Conservation (phyloP, 1,140 invertebrate genomes). For the Tribolium madens region DNA sequence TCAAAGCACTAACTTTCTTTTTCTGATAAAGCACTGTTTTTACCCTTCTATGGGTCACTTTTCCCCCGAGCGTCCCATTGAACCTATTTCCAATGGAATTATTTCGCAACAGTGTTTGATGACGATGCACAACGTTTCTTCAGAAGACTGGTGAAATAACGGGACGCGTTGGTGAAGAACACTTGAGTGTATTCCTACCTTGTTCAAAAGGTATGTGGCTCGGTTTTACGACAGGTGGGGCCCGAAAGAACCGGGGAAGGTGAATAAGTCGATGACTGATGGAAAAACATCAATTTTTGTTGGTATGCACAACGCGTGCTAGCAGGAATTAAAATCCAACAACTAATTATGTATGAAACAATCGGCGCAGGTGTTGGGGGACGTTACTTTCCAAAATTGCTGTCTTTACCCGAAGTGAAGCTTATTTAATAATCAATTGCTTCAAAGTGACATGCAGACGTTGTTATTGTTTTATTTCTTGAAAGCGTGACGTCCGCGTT, state of each 20-base stretch:
- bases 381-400: neutral
- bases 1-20: conserved; percentile 11
- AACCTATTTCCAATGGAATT: neutral
- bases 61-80: neutral
- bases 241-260: conserved; percentile 31
- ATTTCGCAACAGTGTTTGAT: conserved; percentile 10
- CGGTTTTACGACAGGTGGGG: conserved; percentile 40
- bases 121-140: conserved; percentile 26
- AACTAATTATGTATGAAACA: neutral
- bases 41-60: conserved; percentile 1
- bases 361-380: neutral
- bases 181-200: conserved; percentile 38
- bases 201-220: conserved; percentile 38
- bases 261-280: conserved; percentile 37
- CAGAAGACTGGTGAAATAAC: conserved; percentile 44
- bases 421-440: conserved; percentile 14
- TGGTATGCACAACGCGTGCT: no score
- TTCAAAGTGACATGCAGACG: conserved; percentile 7
- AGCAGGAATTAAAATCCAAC: neutral
- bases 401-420: neutral
- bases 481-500: conserved; percentile 37
- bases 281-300: conserved; percentile 2
- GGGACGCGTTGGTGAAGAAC: conserved; percentile 42
- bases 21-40: neutral
- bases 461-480: conserved; percentile 28